phyloP scores from a whole-genome alignment of 2,888 invertebrate genomes.

The Idaea dimidiata region DNA sequence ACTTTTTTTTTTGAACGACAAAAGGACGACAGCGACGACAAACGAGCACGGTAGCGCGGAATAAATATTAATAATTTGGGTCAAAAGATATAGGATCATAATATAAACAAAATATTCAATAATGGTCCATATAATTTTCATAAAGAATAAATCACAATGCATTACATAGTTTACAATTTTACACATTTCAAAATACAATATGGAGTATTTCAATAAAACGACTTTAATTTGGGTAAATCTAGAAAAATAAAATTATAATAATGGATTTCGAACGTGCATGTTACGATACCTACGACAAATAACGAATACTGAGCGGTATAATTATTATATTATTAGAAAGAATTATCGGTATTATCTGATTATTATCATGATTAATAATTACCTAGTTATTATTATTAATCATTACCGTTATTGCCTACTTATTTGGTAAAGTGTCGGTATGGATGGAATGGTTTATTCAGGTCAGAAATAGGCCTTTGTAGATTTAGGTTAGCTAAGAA shows the following conservation, averaged over 20 bases:
- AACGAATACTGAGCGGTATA: background rate
- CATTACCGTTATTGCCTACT: background rate
- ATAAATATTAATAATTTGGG: no score
- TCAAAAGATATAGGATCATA: constrained; percentile 8
- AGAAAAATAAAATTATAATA: background rate
- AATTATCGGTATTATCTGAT: background rate
- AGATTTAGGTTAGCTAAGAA: background rate
- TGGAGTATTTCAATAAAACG: constrained; percentile 53
- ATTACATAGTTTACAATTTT: constrained; percentile 55
- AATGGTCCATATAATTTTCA: constrained; percentile 77
- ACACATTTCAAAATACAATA: constrained; percentile 50
- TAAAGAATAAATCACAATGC: constrained; percentile 76
- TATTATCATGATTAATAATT: background rate
- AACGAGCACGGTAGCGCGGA: no score
- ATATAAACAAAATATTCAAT: constrained; percentile 41
- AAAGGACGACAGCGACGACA: no score
- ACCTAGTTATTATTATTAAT: no score
- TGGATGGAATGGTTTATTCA: background rate
- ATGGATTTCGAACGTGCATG: background rate
- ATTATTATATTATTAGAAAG: background rate
- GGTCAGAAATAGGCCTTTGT: background rate
- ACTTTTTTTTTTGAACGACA: no score
- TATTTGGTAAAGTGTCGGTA: background rate
- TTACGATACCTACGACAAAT: no score
- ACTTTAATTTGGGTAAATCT: constrained; percentile 11